Evolutionary conservation across 2,888 invertebrate species (phyloP).

Genomic region (Argyra leucocephala): DNA sequence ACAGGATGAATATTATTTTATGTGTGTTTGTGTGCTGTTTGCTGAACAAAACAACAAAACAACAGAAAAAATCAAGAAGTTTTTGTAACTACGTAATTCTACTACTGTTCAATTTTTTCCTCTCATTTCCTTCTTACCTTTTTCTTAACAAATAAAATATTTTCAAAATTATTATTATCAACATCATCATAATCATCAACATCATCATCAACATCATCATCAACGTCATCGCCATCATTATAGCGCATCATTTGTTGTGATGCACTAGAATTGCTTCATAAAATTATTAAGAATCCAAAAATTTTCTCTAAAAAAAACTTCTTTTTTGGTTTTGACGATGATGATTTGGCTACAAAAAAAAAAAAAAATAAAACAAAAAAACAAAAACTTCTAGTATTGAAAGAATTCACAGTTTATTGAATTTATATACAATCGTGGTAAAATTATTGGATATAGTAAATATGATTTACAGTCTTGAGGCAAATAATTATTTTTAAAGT

Average conservation of each 20-base stretch:
- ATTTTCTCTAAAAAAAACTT: background rate
- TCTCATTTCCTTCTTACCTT: background rate
- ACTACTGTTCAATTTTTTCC: background rate
- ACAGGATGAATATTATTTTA: no score
- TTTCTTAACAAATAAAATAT: background rate
- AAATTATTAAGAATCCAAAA: conserved; percentile 6
- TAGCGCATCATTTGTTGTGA: background rate
- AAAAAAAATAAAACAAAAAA: background rate
- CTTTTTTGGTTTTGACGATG: background rate
- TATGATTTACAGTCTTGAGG: no score
- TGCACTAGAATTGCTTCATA: conserved; percentile 3
- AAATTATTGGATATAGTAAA: no score
- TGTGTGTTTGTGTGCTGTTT: no score
- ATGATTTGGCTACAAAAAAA: background rate
- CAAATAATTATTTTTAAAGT: no score
- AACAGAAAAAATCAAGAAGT: no score
- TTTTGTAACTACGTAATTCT: no score
- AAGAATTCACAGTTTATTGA: no score
- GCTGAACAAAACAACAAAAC: no score
- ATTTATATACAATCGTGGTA: no score
- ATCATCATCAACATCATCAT: background rate
- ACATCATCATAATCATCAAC: background rate
- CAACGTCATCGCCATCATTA: background rate
- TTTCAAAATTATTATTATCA: no score
- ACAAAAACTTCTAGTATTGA: background rate